Base-by-base conservation (phyloP, 2,797 vertebrate species). In the Acropternis orthonyx region DNA sequence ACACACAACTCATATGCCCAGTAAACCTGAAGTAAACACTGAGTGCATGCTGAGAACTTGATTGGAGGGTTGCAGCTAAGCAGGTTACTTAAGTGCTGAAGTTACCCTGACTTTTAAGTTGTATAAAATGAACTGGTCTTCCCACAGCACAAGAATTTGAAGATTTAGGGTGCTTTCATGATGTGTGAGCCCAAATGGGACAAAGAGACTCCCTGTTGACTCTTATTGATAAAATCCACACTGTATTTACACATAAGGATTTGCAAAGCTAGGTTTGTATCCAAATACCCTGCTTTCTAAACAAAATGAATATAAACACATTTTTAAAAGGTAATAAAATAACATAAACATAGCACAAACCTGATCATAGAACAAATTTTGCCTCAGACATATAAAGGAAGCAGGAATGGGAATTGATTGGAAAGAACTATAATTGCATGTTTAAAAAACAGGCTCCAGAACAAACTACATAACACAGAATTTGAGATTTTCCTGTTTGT, bases 21-120 rank as follows among this genome's bases (percentile, higher is more conserved):
- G 39, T 10, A 77, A 55, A 58, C 20, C 62, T 59, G 49, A 61
- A 78, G n/a, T 2, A 71, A 80, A 86, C 18, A 34, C n/a, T 24
- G 22, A 34, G n/a, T 17, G 32, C 10, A 74, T 20, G 13, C 8
- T 4, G 2, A 67, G 23, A 68, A 34, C 26, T 56, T 0, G 0
- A 2, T 0, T 81, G 54, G 81, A 75, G 9, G n/a, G 19, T 4
- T 83, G n/a, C 37, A 67, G 16, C 48, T 43, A 39, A 77, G 52
- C 27, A 69, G 24, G 39, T 41, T 54, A 49, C 23, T 52, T n/a
- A 23, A 2, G 7, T 26, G 37, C n/a, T 56, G 23, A 73, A 76
- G 21, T 43, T 37, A 59, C 34, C 37, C 15, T 55, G 72, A 82
- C 34, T 28, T 28, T 80, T 14, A 34, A 2, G 36, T 6, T 55